Percentiles rank a stretch among this genome's conserved stretches.
These are phyloP conservation scores for Eudyptes chrysolophus DNA, from an alignment of 2,113 vertebrate genomes.

Conservation along the genomic window DNA sequence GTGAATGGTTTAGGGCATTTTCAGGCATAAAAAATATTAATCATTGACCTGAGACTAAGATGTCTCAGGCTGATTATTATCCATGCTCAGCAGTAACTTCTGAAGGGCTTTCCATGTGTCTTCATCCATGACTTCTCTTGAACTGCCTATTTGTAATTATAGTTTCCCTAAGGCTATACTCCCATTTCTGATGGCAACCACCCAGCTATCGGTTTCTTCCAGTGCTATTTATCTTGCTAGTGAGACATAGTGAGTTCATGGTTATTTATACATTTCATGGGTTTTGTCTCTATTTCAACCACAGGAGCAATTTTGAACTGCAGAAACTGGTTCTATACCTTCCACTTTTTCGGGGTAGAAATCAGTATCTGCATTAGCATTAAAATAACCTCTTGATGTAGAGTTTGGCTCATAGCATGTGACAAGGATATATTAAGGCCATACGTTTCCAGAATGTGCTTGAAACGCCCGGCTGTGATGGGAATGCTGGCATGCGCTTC, in stretches of 20 bases:
- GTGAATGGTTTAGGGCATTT: background rate
- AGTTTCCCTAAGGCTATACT: background rate
- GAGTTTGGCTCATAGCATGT: background rate
- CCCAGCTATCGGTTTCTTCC: background rate
- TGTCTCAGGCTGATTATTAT: background rate
- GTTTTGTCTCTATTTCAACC: background rate
- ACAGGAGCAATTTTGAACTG: background rate
- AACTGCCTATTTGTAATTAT: background rate
- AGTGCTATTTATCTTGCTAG: background rate
- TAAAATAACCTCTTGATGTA: background rate
- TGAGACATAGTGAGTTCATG: background rate
- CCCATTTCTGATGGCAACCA: background rate
- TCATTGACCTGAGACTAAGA: conserved; percentile 9
- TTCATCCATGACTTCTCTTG: background rate
- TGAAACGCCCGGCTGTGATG: background rate
- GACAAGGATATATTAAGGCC: background rate
- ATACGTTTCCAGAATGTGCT: background rate
- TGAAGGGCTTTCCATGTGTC: background rate
- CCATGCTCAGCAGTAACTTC: background rate
- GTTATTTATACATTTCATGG: background rate
- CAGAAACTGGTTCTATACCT: background rate
- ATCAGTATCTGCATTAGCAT: background rate
- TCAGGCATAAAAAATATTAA: background rate
- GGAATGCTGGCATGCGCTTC: background rate
- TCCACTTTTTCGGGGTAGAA: background rate